These are phyloP conservation scores for Zoroaster sp. DNA, from an alignment of 53 echinoderm and acorn worm genomes.

Conservation along the genomic window DNA sequence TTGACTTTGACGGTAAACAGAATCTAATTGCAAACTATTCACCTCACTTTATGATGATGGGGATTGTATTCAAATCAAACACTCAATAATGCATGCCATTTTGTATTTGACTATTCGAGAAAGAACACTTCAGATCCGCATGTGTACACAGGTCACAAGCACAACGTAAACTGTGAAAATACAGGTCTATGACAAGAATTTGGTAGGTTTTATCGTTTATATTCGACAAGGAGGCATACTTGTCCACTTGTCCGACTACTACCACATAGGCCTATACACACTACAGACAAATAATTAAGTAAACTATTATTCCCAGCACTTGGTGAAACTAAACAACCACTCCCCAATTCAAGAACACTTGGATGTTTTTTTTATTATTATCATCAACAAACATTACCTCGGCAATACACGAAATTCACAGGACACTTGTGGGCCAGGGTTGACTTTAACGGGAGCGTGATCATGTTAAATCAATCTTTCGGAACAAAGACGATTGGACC, in stretches of 20 bases:
- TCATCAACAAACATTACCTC: neutral
- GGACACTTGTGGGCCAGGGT: neutral
- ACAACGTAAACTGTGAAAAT: neutral
- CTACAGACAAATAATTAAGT: neutral
- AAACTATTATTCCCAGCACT: neutral
- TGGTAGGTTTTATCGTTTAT: neutral
- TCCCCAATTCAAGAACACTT: neutral
- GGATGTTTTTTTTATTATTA: neutral
- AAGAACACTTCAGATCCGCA: neutral
- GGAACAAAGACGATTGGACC: neutral
- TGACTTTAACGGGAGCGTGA: neutral
- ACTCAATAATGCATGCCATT: neutral
- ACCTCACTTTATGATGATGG: no score
- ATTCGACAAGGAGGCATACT: neutral
- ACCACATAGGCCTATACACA: neutral
- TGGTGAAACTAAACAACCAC: constrained; percentile 7
- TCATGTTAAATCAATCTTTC: constrained; percentile 2
- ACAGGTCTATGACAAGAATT: neutral
- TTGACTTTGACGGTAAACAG: no score
- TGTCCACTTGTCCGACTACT: neutral
- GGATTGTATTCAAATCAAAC: no score
- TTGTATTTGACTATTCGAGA: neutral
- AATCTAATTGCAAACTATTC: no score
- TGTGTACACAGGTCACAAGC: neutral
- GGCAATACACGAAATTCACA: neutral